These are phyloP conservation scores for Chelonia mydas DNA, from an alignment of 2,797 vertebrate genomes.

Conservation along the genomic window DNA sequence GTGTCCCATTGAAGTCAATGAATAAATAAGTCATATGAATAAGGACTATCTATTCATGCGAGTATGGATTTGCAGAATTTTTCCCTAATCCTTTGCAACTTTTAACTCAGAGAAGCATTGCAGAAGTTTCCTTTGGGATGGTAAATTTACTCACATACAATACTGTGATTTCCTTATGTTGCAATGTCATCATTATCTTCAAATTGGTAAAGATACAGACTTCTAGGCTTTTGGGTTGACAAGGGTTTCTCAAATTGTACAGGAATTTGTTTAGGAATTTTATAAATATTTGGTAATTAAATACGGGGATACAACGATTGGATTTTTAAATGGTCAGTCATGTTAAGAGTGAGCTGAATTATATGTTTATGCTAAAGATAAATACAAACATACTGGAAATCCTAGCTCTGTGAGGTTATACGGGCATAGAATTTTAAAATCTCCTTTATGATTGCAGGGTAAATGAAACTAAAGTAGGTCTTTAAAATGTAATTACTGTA, in stretches of 20 bases:
- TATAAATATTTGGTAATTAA: not conserved
- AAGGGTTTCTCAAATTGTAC: not conserved
- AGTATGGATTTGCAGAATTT: not conserved
- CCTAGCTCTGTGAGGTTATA: not conserved
- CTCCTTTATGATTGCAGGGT: not conserved
- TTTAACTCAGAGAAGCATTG: not conserved
- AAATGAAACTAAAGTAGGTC: conserved; percentile 9
- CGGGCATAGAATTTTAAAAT: not conserved
- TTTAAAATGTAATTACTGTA: conserved; percentile 13
- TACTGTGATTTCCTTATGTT: not conserved
- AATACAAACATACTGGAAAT: not conserved
- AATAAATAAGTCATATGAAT: not conserved
- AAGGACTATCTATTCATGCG: not conserved
- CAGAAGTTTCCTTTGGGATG: not conserved
- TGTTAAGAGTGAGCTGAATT: conserved; percentile 36
- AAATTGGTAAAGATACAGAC: not conserved
- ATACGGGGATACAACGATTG: not conserved
- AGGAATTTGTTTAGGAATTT: conserved; percentile 20
- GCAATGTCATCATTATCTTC: not conserved
- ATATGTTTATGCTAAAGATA: not conserved
- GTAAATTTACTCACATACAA: not conserved
- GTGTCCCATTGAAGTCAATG: not conserved
- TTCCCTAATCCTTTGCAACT: not conserved
- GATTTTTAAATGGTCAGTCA: not conserved
- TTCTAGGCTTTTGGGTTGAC: not conserved